Percentiles rank a stretch among this genome's conserved stretches.
phyloP scores from a whole-genome alignment of 2,888 invertebrate species.

The Amphiduros pacificus region DNA sequence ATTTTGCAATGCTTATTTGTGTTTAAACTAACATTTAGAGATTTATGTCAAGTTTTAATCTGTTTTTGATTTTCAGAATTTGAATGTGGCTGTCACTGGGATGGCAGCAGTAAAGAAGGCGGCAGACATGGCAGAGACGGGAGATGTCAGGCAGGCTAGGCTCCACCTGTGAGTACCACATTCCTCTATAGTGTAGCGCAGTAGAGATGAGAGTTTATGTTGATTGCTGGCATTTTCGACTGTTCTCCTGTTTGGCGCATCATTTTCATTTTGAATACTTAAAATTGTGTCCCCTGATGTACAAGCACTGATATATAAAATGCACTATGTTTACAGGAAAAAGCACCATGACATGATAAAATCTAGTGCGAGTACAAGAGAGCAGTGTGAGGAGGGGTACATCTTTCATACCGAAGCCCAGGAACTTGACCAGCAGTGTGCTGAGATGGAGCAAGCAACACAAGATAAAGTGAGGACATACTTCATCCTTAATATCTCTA shows the following conservation, averaged over 20 bases:
- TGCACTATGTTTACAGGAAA: not conserved
- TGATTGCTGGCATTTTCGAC: not conserved
- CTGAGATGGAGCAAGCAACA: not conserved
- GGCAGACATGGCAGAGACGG: conserved; percentile 36
- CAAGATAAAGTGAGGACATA: no score
- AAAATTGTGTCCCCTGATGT: no score
- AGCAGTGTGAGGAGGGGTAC: conserved; percentile 8
- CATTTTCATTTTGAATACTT: not conserved
- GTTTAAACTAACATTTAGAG: no score
- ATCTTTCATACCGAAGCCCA: conserved; percentile 8
- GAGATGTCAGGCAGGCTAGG: conserved; percentile 34
- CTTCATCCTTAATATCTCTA: no score
- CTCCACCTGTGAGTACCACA: conserved; percentile 43
- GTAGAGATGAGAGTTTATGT: not conserved
- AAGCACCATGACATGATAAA: not conserved
- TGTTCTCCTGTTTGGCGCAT: not conserved
- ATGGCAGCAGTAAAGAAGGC: conserved; percentile 40
- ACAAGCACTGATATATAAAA: no score
- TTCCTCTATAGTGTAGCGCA: not conserved
- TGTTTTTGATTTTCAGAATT: conserved; percentile 30
- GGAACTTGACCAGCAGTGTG: conserved; percentile 6
- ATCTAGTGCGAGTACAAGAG: not conserved
- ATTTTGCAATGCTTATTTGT: no score
- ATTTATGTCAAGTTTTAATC: not conserved
- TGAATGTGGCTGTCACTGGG: conserved; percentile 45